phyloP scores from a whole-genome alignment of 2,113 vertebrate species.

The Odontesthes bonariensis region DNA sequence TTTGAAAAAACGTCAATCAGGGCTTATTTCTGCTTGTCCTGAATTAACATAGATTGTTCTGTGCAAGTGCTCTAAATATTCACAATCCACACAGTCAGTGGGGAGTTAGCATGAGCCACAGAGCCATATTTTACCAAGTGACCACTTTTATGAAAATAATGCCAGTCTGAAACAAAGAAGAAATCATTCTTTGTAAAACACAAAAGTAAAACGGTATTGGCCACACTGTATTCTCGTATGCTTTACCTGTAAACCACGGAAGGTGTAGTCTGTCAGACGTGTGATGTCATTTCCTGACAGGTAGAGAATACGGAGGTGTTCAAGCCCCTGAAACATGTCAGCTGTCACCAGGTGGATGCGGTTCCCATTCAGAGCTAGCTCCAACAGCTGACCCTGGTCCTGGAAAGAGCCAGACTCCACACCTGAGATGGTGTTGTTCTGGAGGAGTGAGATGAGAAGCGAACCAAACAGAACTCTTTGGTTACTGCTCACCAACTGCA shows the following conservation, averaged over 20 bases:
- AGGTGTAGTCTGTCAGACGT: constrained; percentile 87
- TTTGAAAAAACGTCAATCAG: too few species aligned
- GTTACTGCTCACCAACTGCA: neutral
- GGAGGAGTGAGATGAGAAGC: neutral
- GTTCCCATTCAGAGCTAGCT: constrained; percentile 90
- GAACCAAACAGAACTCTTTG: neutral
- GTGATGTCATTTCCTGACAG: constrained; percentile 89
- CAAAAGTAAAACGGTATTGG: too few species aligned
- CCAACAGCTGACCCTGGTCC: constrained; percentile 85
- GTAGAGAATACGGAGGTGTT: constrained; percentile 90
- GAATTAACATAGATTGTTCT: too few species aligned
- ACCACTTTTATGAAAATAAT: too few species aligned
- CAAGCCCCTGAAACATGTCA: constrained; percentile 87
- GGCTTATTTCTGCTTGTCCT: too few species aligned
- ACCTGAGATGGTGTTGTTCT: constrained; percentile 89
- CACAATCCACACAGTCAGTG: too few species aligned
- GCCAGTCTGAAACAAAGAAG: too few species aligned
- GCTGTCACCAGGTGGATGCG: constrained; percentile 85
- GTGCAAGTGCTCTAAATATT: too few species aligned
- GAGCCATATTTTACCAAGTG: too few species aligned
- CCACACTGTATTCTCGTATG: constrained; percentile 20
- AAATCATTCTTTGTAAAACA: too few species aligned
- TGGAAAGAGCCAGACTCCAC: constrained; percentile 87
- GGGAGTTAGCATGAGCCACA: too few species aligned
- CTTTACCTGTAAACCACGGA: constrained; percentile 87